A percentile compares a stretch with the other conserved stretches of the same genome.
Conservation (phyloP, 2,888 invertebrate species). For the Caenorhabditis sp. region DNA sequence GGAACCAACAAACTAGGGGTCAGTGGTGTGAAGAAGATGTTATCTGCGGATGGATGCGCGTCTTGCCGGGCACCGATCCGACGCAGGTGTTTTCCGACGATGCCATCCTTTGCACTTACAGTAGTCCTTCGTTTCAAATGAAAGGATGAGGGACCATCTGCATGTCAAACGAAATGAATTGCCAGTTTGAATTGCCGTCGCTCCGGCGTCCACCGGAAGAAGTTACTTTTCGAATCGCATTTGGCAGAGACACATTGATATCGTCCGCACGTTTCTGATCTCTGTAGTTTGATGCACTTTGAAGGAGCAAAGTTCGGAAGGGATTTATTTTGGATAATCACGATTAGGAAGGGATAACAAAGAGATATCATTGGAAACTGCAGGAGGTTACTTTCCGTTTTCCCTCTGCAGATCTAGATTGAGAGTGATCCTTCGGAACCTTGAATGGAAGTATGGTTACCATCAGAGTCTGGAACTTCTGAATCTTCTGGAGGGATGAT, state of each 20-base stretch:
- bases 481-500: no score
- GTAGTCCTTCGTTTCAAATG: constrained; percentile 1
- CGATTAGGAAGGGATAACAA: no score
- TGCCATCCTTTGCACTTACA: background rate
- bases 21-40: constrained; percentile 28
- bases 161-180: constrained; percentile 18
- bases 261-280: background rate
- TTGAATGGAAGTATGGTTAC: no score
- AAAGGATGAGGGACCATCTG: constrained; percentile 23
- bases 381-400: no score
- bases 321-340: no score
- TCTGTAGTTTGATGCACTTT: constrained; percentile 14
- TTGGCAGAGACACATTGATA: no score
- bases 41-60: constrained; percentile 16
- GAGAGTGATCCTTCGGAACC: no score
- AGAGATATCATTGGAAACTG: no score
- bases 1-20: constrained; percentile 14
- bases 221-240: background rate
- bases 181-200: background rate
- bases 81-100: constrained; percentile 1
- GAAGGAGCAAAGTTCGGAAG: constrained; percentile 15
- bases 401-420: no score
- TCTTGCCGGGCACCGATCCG: no score
- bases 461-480: no score
- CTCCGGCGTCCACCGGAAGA: background rate